phyloP scores from a whole-genome alignment of 92 coral and sea anemone genomes.

The Palythoa grandis region DNA sequence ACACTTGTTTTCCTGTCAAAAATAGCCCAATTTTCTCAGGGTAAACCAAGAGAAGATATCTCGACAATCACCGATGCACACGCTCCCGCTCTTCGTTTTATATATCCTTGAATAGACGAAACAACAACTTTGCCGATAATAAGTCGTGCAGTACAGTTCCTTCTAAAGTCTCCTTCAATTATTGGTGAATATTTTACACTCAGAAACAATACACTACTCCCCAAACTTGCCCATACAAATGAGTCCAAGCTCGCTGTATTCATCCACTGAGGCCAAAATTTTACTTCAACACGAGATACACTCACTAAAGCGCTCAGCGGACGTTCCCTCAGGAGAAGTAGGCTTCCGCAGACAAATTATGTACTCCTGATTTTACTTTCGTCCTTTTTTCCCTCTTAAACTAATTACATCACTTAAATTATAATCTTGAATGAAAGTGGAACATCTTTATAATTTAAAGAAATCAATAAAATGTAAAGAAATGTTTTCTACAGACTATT shows the following conservation, averaged over 20 bases:
- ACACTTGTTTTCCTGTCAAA: slow-evolving; percentile 53
- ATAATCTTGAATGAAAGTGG: background rate
- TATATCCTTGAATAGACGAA: slow-evolving; percentile 67
- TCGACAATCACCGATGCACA: slow-evolving; percentile 66
- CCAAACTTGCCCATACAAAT: slow-evolving; percentile 77
- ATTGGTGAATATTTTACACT: slow-evolving; percentile 37
- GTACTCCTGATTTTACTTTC: slow-evolving; percentile 39
- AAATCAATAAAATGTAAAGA: background rate
- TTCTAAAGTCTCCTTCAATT: slow-evolving; percentile 36
- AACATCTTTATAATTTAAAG: background rate
- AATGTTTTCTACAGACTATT: slow-evolving; percentile 16
- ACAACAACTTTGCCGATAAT: slow-evolving; percentile 51
- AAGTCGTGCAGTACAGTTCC: slow-evolving; percentile 43
- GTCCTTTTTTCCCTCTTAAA: background rate
- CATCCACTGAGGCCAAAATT: slow-evolving; percentile 91
- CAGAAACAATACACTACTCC: slow-evolving; percentile 51
- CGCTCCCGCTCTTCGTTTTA: slow-evolving; percentile 60
- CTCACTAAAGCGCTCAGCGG: slow-evolving; percentile 78
- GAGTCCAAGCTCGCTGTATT: slow-evolving; percentile 69
- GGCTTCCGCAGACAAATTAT: slow-evolving; percentile 22
- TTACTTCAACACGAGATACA: slow-evolving; percentile 97
- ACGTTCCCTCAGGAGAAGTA: slow-evolving; percentile 52
- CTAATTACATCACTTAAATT: background rate
- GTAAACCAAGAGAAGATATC: slow-evolving; percentile 67
- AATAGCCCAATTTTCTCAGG: slow-evolving; percentile 62